phyloP scores from a whole-genome alignment of 2,113 vertebrate species.

The Zosterops japonicus region DNA sequence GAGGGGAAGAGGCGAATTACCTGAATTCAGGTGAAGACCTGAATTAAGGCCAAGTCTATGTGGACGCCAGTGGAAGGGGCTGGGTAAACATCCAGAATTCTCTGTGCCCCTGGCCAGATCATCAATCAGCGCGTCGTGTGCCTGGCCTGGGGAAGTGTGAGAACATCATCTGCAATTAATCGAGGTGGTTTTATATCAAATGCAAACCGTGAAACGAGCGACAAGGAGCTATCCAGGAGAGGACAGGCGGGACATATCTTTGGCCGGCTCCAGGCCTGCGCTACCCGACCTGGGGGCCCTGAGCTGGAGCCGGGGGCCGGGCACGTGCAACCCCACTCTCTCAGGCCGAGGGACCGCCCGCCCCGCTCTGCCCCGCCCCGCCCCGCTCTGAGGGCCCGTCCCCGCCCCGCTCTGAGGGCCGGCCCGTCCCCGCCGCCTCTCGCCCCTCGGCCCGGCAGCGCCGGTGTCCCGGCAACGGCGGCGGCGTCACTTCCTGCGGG shows the following conservation, averaged over 20 bases:
- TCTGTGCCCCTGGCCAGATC: fast-evolving
- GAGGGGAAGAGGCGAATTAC: not conserved
- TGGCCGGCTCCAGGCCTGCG: not conserved
- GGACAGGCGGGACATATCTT: fast-evolving
- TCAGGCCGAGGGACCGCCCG: too few relatives aligned
- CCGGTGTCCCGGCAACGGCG: slow-evolving; percentile 45
- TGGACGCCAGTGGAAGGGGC: not conserved
- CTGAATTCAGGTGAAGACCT: too few relatives aligned
- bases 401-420: not conserved
- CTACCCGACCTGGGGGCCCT: fast-evolving
- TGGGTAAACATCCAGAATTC: fast-evolving
- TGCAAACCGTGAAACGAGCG: fast-evolving
- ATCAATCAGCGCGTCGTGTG: fast-evolving
- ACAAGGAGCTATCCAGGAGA: fast-evolving
- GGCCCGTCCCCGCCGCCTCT: not conserved
- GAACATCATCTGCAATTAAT: fast-evolving
- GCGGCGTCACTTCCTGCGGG: slow-evolving; percentile 1
- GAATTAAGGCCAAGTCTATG: too few relatives aligned
- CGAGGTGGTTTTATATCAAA: fast-evolving
- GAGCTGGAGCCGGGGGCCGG: too few relatives aligned
- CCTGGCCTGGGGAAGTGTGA: fast-evolving
- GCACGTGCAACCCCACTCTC: too few relatives aligned
- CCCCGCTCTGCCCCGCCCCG: too few relatives aligned
- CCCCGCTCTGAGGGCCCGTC: too few relatives aligned
- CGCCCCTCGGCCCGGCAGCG: not conserved